Evolutionary conservation across 2,888 invertebrate genomes (phyloP).

Genomic region (Ceramica pisi): DNA sequence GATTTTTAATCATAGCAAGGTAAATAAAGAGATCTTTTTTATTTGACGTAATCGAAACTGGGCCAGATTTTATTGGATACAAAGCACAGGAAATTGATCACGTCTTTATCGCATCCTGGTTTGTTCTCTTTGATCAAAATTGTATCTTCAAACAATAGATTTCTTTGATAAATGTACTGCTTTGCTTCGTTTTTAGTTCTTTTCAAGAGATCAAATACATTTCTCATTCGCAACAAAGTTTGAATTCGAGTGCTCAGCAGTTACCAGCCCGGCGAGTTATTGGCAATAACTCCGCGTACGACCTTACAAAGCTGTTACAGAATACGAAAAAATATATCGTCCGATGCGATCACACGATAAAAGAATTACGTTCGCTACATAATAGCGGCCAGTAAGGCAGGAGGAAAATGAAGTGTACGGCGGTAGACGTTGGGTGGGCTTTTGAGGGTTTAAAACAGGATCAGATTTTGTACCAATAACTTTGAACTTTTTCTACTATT

Average conservation of each 20-base stretch:
- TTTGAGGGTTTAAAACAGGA: neutral
- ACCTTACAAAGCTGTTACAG: constrained; percentile 57
- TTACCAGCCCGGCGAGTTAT: constrained; percentile 35
- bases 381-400: constrained; percentile 5
- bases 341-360: constrained; percentile 40
- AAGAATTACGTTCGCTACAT: constrained; percentile 21
- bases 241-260: constrained; percentile 21
- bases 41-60: constrained; percentile 34
- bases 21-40: constrained; percentile 31
- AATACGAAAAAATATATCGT: constrained; percentile 45
- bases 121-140: constrained; percentile 27
- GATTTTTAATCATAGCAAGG: constrained; percentile 34
- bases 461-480: constrained; percentile 1
- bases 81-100: constrained; percentile 29
- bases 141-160: constrained; percentile 13
- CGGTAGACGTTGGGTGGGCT: neutral
- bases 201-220: constrained; percentile 22
- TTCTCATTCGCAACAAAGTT: constrained; percentile 29
- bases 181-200: neutral
- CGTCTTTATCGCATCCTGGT: constrained; percentile 8
- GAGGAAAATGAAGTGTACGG: neutral
- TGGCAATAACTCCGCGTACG: constrained; percentile 40
- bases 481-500: neutral
- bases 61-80: constrained; percentile 17
- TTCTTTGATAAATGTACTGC: constrained; percentile 5